Base-by-base conservation (phyloP, 2,888 invertebrate genomes). In the Leucophenga maculata region DNA sequence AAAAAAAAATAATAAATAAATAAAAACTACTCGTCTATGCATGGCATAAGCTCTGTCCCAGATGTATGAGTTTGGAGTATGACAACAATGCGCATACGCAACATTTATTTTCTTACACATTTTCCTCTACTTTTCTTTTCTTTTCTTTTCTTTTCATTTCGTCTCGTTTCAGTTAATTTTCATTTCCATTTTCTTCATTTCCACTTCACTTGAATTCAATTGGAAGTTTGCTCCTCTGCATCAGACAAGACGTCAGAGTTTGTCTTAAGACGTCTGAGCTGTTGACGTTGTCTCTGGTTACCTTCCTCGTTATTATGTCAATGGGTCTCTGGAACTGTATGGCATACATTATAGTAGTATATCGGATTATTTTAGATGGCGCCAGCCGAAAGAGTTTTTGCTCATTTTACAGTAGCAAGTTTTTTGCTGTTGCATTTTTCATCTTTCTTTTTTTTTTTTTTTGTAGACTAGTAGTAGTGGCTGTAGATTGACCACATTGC, bases 301-400 rank as follows among this genome's bases (percentile, higher is more conserved):
- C 84, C 86, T 86, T 86, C 86, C 86, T 86, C 77, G 85, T 86
- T 86, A 86, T 86, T 86, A 86, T 86, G 86, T 86, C 86, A 86
- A 86, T 86, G 83, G 85, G 85, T 82, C 83, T 85, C 75, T 74
- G 75, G 74, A 72, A 69, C 72, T 39, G 39, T 39, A 32, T 16
- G 16, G 20, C 18, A 16, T 52, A 52, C 16, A 18, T 16, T 52
- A 52, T 52, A 6, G 3, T 18, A 6, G 20, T 20, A 52, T 13
- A 1, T 8, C 20, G 16, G 6, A 60, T n/a, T 39, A 39, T 39
- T 18, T 11, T 9, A 60, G 14, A 39, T 8, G 16, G 39, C 32
- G 60, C 44, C 60, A 60, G 9, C 39, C 39, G 26, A 54, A 54
- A 39, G 9, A 39, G 39, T 39, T 39, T 8, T 54, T 22, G 46